A percentile compares a stretch with the other conserved stretches of the same genome.
phyloP scores from a whole-genome alignment of 92 coral and sea anemone genomes.

The Heliopora coerulea region DNA sequence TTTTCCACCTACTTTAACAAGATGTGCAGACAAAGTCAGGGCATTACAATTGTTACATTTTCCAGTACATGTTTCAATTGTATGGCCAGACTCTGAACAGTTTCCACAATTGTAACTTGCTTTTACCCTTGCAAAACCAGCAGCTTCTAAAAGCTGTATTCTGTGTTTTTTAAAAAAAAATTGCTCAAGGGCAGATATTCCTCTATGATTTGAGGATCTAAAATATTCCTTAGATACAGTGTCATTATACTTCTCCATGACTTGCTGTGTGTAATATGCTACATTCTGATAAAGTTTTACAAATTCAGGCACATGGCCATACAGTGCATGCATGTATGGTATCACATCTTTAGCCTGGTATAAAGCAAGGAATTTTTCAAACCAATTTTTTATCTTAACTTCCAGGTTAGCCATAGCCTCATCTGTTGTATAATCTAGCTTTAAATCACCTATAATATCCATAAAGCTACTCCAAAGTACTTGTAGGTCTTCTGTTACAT shows the following conservation, averaged over 20 bases:
- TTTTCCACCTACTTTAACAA: too few relatives aligned
- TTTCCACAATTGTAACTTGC: slow-evolving; percentile 7
- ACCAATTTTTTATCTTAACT: slow-evolving; percentile 10
- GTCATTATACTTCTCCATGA: slow-evolving; percentile 45
- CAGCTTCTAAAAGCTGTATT: slow-evolving; percentile 24
- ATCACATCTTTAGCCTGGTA: slow-evolving; percentile 35
- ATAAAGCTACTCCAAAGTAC: neutral
- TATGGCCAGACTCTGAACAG: slow-evolving; percentile 38
- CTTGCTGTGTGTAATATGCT: slow-evolving; percentile 31
- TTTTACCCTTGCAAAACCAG: slow-evolving; percentile 19
- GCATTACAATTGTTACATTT: slow-evolving; percentile 36
- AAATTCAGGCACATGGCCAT: slow-evolving; percentile 35
- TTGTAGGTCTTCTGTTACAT: neutral
- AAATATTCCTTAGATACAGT: slow-evolving; percentile 40
- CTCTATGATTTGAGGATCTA: slow-evolving; percentile 41
- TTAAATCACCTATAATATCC: slow-evolving; percentile 27
- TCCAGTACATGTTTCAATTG: slow-evolving; percentile 37
- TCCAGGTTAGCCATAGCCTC: neutral
- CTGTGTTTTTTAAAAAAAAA: slow-evolving; percentile 22
- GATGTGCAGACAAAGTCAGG: too few relatives aligned
- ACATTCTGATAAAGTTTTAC: slow-evolving; percentile 7
- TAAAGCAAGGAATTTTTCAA: neutral
- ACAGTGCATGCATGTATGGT: slow-evolving; percentile 52
- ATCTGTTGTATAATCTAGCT: slow-evolving; percentile 5
- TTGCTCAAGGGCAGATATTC: slow-evolving; percentile 13